Evolutionary conservation across 1,140 invertebrate species (phyloP).

Genomic region (Sycophila sp.): DNA sequence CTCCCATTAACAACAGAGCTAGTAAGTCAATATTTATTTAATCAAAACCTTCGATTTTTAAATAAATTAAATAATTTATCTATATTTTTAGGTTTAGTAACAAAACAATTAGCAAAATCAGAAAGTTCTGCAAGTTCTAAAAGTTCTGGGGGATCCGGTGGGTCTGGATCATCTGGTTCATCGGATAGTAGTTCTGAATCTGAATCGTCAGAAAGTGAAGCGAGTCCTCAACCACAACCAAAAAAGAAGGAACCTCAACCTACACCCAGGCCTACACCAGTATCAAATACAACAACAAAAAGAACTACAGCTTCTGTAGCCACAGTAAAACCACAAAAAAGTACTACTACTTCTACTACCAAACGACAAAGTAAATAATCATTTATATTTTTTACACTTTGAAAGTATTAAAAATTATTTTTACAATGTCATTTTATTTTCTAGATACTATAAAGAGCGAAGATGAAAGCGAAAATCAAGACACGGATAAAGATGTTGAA

Average conservation of each 20-base stretch:
- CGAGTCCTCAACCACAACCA: slow-evolving; percentile 53
- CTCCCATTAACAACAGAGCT: slow-evolving; percentile 48
- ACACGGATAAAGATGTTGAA: slow-evolving; percentile 59
- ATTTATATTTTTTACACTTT: background rate
- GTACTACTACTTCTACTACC: no score
- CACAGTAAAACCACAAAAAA: slow-evolving; percentile 62
- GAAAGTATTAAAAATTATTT: slow-evolving; percentile 7
- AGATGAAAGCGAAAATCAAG: slow-evolving; percentile 58
- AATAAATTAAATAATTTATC: background rate
- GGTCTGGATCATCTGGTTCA: slow-evolving; percentile 58
- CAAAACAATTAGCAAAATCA: slow-evolving; percentile 52
- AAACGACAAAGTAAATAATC: slow-evolving; percentile 56
- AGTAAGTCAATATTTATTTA: slow-evolving; percentile 48
- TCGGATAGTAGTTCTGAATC: slow-evolving; percentile 64
- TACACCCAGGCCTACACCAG: slow-evolving; percentile 41
- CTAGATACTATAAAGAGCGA: slow-evolving; percentile 57
- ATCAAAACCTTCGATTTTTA: no score
- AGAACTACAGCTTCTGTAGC: slow-evolving; percentile 60
- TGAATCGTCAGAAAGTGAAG: slow-evolving; percentile 62
- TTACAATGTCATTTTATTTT: slow-evolving; percentile 13
- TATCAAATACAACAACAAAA: slow-evolving; percentile 57
- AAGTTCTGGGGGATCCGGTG: slow-evolving; percentile 59
- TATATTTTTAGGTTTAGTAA: slow-evolving; percentile 35
- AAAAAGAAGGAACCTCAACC: slow-evolving; percentile 61
- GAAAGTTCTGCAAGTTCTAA: slow-evolving; percentile 64